Conservation (phyloP, 2,797 vertebrate species). For the Sebastolobus alascanus region DNA sequence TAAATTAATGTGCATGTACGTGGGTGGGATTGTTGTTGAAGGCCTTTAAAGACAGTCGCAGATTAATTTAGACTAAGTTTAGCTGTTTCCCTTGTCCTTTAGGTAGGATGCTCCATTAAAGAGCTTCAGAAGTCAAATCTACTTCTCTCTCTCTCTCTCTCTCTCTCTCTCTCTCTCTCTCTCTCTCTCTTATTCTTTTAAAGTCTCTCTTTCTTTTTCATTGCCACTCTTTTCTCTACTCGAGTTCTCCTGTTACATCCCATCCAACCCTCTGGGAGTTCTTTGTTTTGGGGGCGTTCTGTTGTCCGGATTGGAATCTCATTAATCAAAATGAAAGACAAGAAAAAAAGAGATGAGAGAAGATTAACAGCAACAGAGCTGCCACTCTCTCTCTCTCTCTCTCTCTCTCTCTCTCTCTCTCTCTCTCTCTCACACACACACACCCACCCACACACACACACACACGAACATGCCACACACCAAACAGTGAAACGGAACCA, state of each 20-base stretch:
- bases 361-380: slow-evolving; percentile 28
- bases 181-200: background rate
- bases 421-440: background rate
- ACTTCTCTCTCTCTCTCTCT: background rate
- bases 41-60: background rate
- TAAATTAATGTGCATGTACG: background rate
- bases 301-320: slow-evolving; percentile 53
- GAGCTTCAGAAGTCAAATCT: background rate
- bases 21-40: background rate
- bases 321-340: slow-evolving; percentile 51
- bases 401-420: background rate
- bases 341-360: background rate
- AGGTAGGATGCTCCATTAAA: background rate
- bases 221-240: background rate
- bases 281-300: slow-evolving; percentile 24
- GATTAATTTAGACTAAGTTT: background rate
- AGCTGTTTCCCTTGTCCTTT: background rate
- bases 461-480: slow-evolving; percentile 13
- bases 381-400: background rate
- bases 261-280: background rate
- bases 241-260: background rate
- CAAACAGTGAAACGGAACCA: slow-evolving; percentile 12
- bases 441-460: background rate
- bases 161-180: no score
- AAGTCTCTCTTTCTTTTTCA: background rate